Evolutionary conservation across 2,113 vertebrate genomes (phyloP).

Genomic region (Solenodon paradoxus): DNA sequence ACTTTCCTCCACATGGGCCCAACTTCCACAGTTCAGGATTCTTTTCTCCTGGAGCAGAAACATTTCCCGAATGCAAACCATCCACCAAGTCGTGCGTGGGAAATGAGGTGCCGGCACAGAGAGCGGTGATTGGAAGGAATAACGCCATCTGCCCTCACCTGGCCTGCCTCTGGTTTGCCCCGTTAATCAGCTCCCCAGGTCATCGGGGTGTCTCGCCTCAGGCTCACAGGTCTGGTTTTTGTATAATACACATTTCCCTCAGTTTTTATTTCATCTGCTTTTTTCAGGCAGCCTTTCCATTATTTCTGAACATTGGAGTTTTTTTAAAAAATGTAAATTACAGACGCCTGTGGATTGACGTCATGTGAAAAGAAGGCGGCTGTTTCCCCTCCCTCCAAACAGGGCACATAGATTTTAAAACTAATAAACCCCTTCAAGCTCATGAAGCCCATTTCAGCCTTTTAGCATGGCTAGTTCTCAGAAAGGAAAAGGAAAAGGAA

Average conservation of each 20-base stretch:
- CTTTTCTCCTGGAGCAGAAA: constrained; percentile 25
- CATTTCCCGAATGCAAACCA: constrained; percentile 62
- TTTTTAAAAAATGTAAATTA: constrained; percentile 79
- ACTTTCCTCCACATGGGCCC: background rate
- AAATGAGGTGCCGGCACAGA: constrained; percentile 39
- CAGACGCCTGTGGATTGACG: constrained; percentile 76
- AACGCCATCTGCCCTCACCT: constrained; percentile 65
- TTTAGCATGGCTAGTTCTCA: constrained; percentile 44
- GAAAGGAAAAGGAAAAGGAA: constrained; percentile 19
- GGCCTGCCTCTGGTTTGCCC: constrained; percentile 77
- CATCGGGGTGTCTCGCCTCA: constrained; percentile 79
- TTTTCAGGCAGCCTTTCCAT: constrained; percentile 75
- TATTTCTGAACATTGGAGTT: constrained; percentile 77
- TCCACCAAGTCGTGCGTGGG: constrained; percentile 36
- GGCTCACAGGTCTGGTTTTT: constrained; percentile 81
- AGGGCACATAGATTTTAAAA: constrained; percentile 62
- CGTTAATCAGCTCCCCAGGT: constrained; percentile 81
- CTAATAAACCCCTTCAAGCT: constrained; percentile 56
- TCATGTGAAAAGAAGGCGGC: constrained; percentile 77
- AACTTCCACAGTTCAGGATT: background rate
- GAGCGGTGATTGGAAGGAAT: constrained; percentile 56
- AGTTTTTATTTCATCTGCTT: constrained; percentile 80
- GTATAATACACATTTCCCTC: constrained; percentile 80
- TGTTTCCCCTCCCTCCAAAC: constrained; percentile 68
- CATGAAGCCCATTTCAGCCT: constrained; percentile 36